Evolutionary conservation across 1,140 invertebrate genomes (phyloP), one percentile per base, ranked within the genome.

Genomic region (Brachionus rotundiformis): DNA sequence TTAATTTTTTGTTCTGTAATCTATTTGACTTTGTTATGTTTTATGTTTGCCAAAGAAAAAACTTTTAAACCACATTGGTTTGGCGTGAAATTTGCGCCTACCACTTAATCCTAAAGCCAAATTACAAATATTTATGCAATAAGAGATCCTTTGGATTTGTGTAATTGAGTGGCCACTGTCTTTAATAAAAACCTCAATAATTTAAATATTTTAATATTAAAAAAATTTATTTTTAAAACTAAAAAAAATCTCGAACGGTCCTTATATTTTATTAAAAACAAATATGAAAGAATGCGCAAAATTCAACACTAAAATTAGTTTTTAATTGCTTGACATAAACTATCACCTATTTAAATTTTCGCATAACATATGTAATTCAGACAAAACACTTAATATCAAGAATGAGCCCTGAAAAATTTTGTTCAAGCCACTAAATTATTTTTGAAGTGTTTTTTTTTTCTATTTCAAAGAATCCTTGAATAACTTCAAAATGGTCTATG

Each of bases 21-120:
- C 33, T 68, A 36, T 68, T 68, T 68, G 63, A 68, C 63, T 68
- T 68, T 39, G n/a, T 3, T 68, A 36, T 68, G 16, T 19, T 25
- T n/a, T n/a, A n/a, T 61, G 27, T 23, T 23, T 27, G 27, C 59
- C n/a, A n/a, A 25, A 61, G 4, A 61, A 61, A 11, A 39, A 39
- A 39, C 1, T 11, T 39, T 10, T 39, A 39, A 11, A 39, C 7
- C 36, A 39, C 36, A 39, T 39, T 39, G 7, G 13, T 39, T 54
- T 54, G 47, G 47, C 47, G 16, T 19, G n/a, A 19, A 25, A 54
- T 25, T 19, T 54, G 47, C 19, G 16, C 47, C 47, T 8, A 54
- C 47, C 8, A 54, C 3, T 54, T 7, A 54, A 54, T 54, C 47
- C n/a, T 8, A 54, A 54, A 54, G 2, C 8, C 23, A 54, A 54